Conservation (phyloP, 2,888 invertebrate species). For the Cephus nigrinus region DNA sequence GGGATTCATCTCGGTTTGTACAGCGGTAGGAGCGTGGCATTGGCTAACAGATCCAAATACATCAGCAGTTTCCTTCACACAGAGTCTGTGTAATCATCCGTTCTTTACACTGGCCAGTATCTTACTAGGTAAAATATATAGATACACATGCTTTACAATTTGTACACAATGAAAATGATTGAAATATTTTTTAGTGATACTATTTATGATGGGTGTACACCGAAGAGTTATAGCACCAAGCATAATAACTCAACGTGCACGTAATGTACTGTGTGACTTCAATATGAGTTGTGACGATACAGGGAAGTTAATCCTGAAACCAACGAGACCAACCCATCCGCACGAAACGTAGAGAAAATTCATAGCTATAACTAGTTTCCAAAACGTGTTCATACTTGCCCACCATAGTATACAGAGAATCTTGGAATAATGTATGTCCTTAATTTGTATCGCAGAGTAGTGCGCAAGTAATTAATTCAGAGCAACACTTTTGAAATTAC, state of each 20-base stretch:
- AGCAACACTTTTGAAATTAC: no score
- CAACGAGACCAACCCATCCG: constrained; percentile 66
- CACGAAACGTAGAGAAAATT: constrained; percentile 52
- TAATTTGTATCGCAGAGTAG: no score
- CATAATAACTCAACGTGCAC: constrained; percentile 91
- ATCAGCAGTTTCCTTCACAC: constrained; percentile 88
- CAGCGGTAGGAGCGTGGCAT: constrained; percentile 94
- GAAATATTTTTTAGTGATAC: constrained; percentile 73
- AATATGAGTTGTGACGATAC: constrained; percentile 99
- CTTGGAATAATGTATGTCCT: no score
- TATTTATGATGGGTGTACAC: constrained; percentile 92
- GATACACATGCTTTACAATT: neutral
- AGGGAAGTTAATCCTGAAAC: constrained; percentile 94
- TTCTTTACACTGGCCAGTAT: constrained; percentile 92
- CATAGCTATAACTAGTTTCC: no score
- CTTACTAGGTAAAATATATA: constrained; percentile 75
- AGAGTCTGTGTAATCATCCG: constrained; percentile 93
- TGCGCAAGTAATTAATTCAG: no score
- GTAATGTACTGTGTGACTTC: constrained; percentile 91
- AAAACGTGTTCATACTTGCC: no score
- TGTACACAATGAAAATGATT: neutral
- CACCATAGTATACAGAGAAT: no score
- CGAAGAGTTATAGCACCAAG: constrained; percentile 96
- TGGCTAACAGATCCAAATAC: constrained; percentile 96
- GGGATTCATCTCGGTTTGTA: constrained; percentile 87